Percentiles rank a stretch among this genome's conserved stretches.
Conservation (phyloP, 2,888 invertebrate species). For the Allacma fusca region DNA sequence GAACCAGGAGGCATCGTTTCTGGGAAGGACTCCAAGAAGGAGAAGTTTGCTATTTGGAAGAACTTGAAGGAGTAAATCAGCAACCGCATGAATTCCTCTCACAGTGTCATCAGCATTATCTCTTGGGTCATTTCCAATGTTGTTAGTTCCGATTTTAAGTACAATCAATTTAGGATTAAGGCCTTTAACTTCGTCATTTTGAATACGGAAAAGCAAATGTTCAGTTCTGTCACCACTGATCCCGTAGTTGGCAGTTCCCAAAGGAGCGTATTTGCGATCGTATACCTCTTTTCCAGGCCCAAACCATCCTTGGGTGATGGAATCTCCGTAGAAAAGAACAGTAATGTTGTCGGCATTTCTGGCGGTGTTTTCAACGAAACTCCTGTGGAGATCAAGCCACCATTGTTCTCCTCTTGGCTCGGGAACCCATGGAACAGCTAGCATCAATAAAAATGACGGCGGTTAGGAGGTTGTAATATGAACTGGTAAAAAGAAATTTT, state of each 20-base stretch:
- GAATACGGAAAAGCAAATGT: constrained; percentile 37
- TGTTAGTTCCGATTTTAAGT: constrained; percentile 43
- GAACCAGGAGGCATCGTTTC: constrained; percentile 14
- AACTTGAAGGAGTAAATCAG: constrained; percentile 21
- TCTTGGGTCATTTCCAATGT: background rate
- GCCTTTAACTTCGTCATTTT: constrained; percentile 21
- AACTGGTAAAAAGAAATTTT: background rate
- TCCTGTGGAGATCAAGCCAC: constrained; percentile 30
- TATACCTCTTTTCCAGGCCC: constrained; percentile 26
- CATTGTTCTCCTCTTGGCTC: constrained; percentile 12
- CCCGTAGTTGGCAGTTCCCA: constrained; percentile 43
- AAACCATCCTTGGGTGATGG: constrained; percentile 42
- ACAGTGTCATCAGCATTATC: constrained; percentile 29
- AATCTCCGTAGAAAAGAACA: constrained; percentile 45
- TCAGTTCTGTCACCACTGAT: constrained; percentile 42
- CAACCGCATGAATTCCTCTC: constrained; percentile 35
- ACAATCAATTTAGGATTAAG: constrained; percentile 36
- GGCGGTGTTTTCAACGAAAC: constrained; percentile 31
- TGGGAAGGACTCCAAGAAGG: constrained; percentile 48
- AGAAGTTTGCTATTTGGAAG: constrained; percentile 50
- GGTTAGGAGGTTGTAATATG: background rate
- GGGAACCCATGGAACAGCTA: constrained; percentile 37
- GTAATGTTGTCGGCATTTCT: constrained; percentile 28
- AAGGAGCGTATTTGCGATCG: constrained; percentile 30
- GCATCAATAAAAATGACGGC: background rate